Base-by-base conservation (phyloP, 2,797 vertebrate species). In the Sitta carolinensis region DNA sequence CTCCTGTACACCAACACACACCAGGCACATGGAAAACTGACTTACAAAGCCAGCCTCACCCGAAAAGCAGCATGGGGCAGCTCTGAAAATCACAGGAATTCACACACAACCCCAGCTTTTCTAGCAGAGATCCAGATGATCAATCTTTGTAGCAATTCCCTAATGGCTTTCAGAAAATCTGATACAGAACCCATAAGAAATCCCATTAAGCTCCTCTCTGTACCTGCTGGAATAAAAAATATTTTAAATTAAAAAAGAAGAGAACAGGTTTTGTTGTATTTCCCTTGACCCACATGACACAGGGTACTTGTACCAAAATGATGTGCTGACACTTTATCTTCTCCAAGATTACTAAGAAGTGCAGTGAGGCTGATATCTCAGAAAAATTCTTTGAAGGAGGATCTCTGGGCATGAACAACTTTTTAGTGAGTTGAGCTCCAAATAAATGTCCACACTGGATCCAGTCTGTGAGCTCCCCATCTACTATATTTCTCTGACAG, bases 201-300 rank as follows among this genome's bases (percentile, higher is more conserved):
- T 43, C 40, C 16, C 52, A 55, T 34, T 13, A 36, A 69, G 7
- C 8, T 59, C 40, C 29, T 59, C 43, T 76, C 51, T 52, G 32
- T 38, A 15, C 55, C 70, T 87, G 30, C 63, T 7, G 3, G 10
- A n/a, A 27, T 12, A 26, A 23, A 87, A 82, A 83, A 27, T 59
- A 59, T 83, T 89, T 80, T 68, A 75, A 79, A n/a, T 7, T 11
- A 32, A 79, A 69, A 68, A 58, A 34, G 22, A 80, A 55, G 20
- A 52, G 18, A 78, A 42, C 1, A 13, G 40, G 40, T 30, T 78
- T 64, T 76, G 27, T 12, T 86, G 16, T 58, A 32, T 42, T 84
- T 59, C 29, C 34, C 23, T 81, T 0, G 0, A 50, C 42, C 21
- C 30, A 43, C 45, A 10, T 0, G 1, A 54, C 25, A 34, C 13